Conservation (phyloP, 2,797 vertebrate genomes). For the Sebastes reedi region DNA sequence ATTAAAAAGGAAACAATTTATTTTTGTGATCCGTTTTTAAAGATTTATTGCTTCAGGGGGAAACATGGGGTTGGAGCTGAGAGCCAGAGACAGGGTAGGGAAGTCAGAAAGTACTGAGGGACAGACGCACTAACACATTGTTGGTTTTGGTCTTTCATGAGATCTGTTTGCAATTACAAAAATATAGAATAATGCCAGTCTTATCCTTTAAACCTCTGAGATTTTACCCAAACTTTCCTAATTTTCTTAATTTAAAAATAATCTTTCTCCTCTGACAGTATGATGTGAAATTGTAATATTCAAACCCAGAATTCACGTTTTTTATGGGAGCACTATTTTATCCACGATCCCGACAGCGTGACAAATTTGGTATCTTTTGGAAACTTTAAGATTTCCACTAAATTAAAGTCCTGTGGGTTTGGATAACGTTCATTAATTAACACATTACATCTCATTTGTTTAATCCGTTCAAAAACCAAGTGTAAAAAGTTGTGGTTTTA, state of each 20-base stretch:
- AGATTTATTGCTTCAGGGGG: not conserved
- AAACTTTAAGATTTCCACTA: not conserved
- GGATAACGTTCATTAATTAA: not conserved
- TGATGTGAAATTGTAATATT: not conserved
- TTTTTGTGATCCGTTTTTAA: not conserved
- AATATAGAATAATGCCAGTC: not conserved
- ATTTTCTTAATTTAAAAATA: not conserved
- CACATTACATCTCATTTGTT: not conserved
- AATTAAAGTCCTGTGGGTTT: not conserved
- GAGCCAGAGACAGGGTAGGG: not conserved
- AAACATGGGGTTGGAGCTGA: not conserved
- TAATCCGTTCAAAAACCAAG: not conserved
- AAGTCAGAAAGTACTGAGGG: not conserved
- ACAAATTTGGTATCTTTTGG: not conserved
- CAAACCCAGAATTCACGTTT: not conserved
- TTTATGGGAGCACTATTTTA: not conserved
- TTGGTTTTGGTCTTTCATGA: not conserved
- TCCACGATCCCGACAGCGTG: not conserved
- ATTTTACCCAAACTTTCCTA: not conserved
- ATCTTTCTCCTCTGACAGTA: not conserved
- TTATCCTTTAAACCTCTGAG: not conserved
- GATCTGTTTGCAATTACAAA: not conserved
- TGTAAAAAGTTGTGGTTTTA: not conserved
- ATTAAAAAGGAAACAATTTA: not conserved
- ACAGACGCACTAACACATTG: not conserved